Evolutionary conservation across 2,888 invertebrate genomes (phyloP).

Genomic region (Coleophora flavipennella): DNA sequence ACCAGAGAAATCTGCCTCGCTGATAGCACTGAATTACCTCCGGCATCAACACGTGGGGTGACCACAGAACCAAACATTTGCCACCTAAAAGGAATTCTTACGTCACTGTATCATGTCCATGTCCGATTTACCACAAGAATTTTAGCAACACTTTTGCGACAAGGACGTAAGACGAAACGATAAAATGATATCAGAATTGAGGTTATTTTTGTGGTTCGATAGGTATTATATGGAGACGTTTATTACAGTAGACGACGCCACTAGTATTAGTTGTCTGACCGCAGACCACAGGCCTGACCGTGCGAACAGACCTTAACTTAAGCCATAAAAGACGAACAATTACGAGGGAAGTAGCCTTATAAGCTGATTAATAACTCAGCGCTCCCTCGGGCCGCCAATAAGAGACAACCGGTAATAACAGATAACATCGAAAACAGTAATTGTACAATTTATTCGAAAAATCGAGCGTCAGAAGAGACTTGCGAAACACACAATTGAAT

Average conservation of each 20-base stretch:
- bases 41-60: conserved; percentile 27
- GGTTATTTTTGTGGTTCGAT: too few species aligned
- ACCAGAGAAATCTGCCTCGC: conserved; percentile 32
- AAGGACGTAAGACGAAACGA: too few species aligned
- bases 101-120: conserved; percentile 4
- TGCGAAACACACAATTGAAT: conserved; percentile 32
- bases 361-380: conserved; percentile 48
- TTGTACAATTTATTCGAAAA: conserved; percentile 45
- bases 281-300: not conserved
- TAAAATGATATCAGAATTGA: too few species aligned
- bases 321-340: conserved; percentile 8
- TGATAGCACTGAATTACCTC: conserved; percentile 46
- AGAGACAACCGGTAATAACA: conserved; percentile 49
- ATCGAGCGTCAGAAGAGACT: conserved; percentile 32
- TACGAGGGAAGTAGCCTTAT: conserved; percentile 49
- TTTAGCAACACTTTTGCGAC: too few species aligned
- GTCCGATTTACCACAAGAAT: too few species aligned
- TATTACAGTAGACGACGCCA: too few species aligned
- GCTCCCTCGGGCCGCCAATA: conserved; percentile 42
- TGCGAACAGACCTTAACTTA: not conserved
- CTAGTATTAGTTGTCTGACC: too few species aligned
- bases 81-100: conserved; percentile 12
- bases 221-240: too few species aligned
- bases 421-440: conserved; percentile 41
- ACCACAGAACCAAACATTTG: conserved; percentile 21